phyloP scores from a whole-genome alignment of 1,140 invertebrate species.

The Drosophila ironensis region DNA sequence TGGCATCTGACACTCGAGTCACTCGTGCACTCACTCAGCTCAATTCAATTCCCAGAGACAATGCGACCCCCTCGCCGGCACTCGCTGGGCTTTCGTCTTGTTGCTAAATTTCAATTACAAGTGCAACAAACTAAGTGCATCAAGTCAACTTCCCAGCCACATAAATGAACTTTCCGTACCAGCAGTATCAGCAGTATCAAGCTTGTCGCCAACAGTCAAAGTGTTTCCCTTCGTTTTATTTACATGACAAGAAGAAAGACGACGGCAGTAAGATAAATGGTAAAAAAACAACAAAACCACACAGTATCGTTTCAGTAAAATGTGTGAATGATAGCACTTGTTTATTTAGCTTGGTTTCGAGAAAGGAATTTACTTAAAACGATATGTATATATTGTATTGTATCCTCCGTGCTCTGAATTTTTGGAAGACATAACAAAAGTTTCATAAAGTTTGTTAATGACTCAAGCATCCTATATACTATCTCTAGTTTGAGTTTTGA shows the following conservation, averaged over 20 bases:
- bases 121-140: conserved; percentile 73
- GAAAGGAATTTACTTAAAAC: no score
- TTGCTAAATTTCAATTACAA: conserved; percentile 78
- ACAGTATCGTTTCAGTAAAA: background rate
- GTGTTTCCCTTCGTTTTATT: conserved; percentile 34
- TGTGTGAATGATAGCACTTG: no score
- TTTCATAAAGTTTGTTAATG: no score
- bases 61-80: background rate
- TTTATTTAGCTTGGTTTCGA: no score
- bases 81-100: conserved; percentile 39
- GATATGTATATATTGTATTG: no score
- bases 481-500: no score
- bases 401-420: no score
- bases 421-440: no score
- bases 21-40: conserved; percentile 67
- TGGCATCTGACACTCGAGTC: conserved; percentile 64
- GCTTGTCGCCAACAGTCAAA: conserved; percentile 24
- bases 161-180: conserved; percentile 32
- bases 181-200: background rate
- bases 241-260: conserved; percentile 6
- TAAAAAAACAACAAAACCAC: background rate
- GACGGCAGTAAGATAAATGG: background rate
- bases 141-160: conserved; percentile 61
- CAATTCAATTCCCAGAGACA: conserved; percentile 70
- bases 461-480: no score